phyloP scores from a whole-genome alignment of 2,113 vertebrate species.

The Pachyramphus minor region DNA sequence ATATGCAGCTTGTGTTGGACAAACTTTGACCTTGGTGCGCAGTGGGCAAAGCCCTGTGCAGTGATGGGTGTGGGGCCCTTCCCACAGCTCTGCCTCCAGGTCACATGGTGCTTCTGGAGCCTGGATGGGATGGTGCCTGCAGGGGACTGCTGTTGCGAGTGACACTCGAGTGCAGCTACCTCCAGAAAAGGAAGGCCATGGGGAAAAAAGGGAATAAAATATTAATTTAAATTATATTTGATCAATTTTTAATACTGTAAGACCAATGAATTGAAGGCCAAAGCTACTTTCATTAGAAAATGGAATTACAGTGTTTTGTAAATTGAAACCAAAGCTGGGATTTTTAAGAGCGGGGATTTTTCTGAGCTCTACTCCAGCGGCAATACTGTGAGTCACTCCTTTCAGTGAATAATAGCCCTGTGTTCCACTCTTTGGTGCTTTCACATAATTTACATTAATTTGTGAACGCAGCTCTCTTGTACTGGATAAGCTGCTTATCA shows the following conservation, averaged over 20 bases:
- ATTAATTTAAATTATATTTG: slow-evolving; percentile 5
- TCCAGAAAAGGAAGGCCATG: not conserved
- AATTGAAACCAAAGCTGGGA: not conserved
- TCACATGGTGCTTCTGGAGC: rapidly evolving
- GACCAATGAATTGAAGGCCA: not conserved
- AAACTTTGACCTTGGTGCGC: not conserved
- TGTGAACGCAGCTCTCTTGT: slow-evolving; percentile 7
- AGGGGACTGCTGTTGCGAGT: rapidly evolving
- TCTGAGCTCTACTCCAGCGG: not conserved
- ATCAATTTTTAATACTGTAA: not conserved
- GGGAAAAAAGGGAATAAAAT: not conserved
- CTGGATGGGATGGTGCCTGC: not conserved
- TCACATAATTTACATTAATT: slow-evolving; percentile 57
- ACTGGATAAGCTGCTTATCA: slow-evolving; percentile 48
- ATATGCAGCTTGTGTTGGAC: rapidly evolving
- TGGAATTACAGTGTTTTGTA: not conserved
- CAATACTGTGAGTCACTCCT: slow-evolving; percentile 38
- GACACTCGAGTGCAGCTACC: rapidly evolving
- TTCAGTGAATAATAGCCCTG: slow-evolving; percentile 1
- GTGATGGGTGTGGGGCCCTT: not conserved
- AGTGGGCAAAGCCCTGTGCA: not conserved
- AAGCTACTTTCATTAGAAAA: not conserved
- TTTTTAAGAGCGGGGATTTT: not conserved
- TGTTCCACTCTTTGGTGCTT: slow-evolving; percentile 12
- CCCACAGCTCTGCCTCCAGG: not conserved